Conservation (phyloP, 2,797 vertebrate species). For the Hephaestus fuliginosus region DNA sequence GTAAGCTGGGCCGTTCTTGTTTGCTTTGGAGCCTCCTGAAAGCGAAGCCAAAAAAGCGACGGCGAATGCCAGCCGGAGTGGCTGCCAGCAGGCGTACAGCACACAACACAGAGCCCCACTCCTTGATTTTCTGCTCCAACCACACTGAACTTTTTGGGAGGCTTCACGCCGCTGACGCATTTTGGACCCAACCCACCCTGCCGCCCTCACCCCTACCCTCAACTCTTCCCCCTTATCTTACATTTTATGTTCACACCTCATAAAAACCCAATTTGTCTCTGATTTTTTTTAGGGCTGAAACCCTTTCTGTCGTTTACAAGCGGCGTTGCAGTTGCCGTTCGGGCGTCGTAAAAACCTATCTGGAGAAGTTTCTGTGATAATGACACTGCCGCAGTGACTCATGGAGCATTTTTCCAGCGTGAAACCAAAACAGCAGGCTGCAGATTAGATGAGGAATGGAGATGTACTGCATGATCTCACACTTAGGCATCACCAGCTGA, state of each 20-base stretch:
- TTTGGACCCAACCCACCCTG: conserved; percentile 13
- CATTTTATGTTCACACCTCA: conserved; percentile 62
- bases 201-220: neutral
- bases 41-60: conserved; percentile 65
- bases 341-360: conserved; percentile 11
- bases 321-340: conserved; percentile 14
- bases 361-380: conserved; percentile 5
- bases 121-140: conserved; percentile 60
- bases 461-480: conserved; percentile 6
- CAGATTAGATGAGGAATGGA: conserved; percentile 38
- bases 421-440: conserved; percentile 15
- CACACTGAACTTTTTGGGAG: conserved; percentile 59
- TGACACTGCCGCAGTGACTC: neutral
- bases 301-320: conserved; percentile 48
- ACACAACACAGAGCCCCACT: conserved; percentile 47
- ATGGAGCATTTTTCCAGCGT: conserved; percentile 4
- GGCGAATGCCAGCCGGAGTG: conserved; percentile 49
- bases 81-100: conserved; percentile 70
- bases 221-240: conserved; percentile 21
- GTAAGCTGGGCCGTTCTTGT: conserved; percentile 63
- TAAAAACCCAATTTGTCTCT: conserved; percentile 53
- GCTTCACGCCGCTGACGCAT: conserved; percentile 41
- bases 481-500: neutral
- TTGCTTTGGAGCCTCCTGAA: conserved; percentile 77
- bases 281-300: conserved; percentile 32